Percentiles rank a stretch among this genome's conserved stretches.
phyloP scores from a whole-genome alignment of 2,888 invertebrate genomes.

The Epinotia demarniana region DNA sequence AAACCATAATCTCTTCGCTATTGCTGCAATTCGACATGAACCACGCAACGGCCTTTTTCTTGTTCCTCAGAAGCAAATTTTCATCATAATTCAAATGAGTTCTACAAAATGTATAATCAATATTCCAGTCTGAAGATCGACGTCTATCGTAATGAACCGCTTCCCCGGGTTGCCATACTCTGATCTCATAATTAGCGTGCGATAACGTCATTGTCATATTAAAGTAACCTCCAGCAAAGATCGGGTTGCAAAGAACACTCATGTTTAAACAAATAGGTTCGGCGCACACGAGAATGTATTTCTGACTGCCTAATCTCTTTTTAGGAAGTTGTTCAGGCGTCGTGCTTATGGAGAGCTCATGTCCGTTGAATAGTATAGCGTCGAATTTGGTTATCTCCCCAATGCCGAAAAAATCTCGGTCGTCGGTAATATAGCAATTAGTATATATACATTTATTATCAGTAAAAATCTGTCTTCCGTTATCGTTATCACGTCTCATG shows the following conservation, averaged over 20 bases:
- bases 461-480: neutral
- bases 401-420: neutral
- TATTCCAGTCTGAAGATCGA: no score
- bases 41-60: conserved; percentile 10
- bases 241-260: neutral
- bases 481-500: neutral
- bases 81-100: neutral
- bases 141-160: no score
- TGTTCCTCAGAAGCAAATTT: neutral
- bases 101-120: neutral
- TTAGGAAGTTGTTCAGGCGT: neutral
- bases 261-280: neutral
- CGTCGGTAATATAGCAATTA: neutral
- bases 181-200: no score
- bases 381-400: neutral
- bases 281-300: neutral
- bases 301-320: neutral
- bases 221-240: no score
- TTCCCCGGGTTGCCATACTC: no score
- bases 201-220: no score
- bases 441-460: neutral
- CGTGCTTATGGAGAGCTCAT: neutral
- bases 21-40: conserved; percentile 3
- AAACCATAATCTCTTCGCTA: neutral
- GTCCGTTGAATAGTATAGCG: neutral